Conservation (phyloP, 2,797 vertebrate genomes). For the Prionace glauca region DNA sequence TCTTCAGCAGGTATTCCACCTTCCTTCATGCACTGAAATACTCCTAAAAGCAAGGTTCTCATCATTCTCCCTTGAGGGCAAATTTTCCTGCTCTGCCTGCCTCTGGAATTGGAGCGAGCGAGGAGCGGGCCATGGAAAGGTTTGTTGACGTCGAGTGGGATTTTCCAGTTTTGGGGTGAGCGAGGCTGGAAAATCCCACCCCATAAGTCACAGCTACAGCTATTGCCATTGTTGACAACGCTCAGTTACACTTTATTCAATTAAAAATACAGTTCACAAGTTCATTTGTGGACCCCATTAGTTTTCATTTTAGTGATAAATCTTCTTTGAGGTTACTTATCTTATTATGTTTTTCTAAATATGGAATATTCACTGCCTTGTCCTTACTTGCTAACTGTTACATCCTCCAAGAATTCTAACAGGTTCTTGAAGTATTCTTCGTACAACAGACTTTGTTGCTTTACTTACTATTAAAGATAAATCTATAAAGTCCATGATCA, state of each 20-base stretch:
- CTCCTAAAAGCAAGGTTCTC: neutral
- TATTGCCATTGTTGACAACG: neutral
- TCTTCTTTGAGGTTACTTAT: neutral
- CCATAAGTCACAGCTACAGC: neutral
- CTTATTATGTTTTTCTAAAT: neutral
- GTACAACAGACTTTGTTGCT: neutral
- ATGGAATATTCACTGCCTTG: neutral
- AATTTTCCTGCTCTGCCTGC: no score
- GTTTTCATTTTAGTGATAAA: neutral
- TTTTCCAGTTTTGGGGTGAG: no score
- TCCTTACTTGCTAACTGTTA: neutral
- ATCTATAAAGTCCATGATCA: no score
- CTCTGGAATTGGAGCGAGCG: no score
- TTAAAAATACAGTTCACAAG: neutral
- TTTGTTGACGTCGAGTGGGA: no score
- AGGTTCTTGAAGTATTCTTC: neutral
- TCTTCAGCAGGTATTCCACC: neutral
- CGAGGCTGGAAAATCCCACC: no score
- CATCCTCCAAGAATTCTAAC: neutral
- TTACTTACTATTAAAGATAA: neutral
- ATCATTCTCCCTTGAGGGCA: neutral
- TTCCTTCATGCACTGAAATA: neutral
- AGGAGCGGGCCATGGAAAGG: no score
- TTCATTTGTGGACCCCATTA: no score
- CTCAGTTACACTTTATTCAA: neutral